Evolutionary conservation across 2,113 vertebrate species (phyloP), one percentile per base, ranked within the genome.

Genomic region (Seriola dumerili): DNA sequence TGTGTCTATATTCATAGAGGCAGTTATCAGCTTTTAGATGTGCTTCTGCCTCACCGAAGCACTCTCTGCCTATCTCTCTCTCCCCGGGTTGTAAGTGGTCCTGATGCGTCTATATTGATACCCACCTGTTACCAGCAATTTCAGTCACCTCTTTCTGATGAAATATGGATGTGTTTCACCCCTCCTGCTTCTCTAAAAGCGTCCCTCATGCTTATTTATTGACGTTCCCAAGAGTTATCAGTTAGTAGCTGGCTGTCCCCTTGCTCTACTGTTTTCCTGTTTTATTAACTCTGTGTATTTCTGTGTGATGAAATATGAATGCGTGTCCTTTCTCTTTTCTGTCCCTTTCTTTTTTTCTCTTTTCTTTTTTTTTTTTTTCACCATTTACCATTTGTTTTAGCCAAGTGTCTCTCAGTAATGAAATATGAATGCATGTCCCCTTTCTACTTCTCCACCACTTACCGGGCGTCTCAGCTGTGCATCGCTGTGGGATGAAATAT

Each of bases 391-490:
- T 40, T 74, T 82, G 79, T 84, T 87, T 87, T 83, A 73, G 71
- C 88, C 63, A 74, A 83, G 79, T 76, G 74, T 83, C 83, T 62
- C 55, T 23, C 65, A 38, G 55, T 73, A 73, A 90, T 95, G 57
- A 94, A 95, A 92, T 90, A 94, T 92, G 62, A 42, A 94, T 93
- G 73, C 32, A 4, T 23, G 86, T 84, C 83, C 86, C 79, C 54
- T 72, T 29, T 78, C 69, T 40, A 42, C 61, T 72, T 80, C 64
- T 13, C 63, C 54, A 10, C 80, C 72, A 82, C 78, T 84, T 74
- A 68, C 29, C 8, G 29, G 61, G 36, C 19, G 78, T 67, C 70
- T 81, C 34, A 13, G 77, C 72, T 44, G 23, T 66, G 48, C 48
- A 65, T 57, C 68, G 14, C 72, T 32, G 21, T 42, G 50, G 59